Conservation (phyloP, 1,140 invertebrate species). For the Sminthurides bifidus region DNA sequence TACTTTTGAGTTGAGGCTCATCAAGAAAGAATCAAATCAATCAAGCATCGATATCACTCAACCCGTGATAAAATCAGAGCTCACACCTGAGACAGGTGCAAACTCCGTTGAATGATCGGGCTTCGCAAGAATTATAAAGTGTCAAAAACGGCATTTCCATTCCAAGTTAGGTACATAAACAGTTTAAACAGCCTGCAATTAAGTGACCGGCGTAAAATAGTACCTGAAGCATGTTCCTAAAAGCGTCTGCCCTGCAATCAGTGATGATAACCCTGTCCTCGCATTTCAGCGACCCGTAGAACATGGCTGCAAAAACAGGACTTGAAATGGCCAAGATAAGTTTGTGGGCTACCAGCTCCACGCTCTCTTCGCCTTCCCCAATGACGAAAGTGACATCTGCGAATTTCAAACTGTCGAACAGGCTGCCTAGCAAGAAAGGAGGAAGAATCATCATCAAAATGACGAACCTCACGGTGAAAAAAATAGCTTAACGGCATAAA, state of each 20-base stretch:
- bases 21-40: no score
- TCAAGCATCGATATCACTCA: no score
- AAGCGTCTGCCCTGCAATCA: constrained; percentile 19
- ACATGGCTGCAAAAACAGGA: constrained; percentile 23
- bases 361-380: background rate
- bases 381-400: constrained; percentile 17
- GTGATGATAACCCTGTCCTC: constrained; percentile 6
- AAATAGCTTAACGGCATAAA: no score
- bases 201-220: background rate
- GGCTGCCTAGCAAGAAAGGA: no score
- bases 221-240: constrained; percentile 12
- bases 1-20: no score
- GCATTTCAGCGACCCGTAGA: constrained; percentile 9
- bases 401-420: no score
- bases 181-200: no score
- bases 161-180: no score
- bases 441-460: no score
- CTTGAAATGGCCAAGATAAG: constrained; percentile 16
- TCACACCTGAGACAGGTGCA: background rate
- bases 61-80: background rate
- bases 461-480: no score
- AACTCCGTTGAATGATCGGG: background rate
- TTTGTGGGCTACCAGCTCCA: constrained; percentile 8
- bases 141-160: background rate
- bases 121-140: background rate